Conservation (phyloP, 1,140 invertebrate genomes). For the Leptoteleia sp. region DNA sequence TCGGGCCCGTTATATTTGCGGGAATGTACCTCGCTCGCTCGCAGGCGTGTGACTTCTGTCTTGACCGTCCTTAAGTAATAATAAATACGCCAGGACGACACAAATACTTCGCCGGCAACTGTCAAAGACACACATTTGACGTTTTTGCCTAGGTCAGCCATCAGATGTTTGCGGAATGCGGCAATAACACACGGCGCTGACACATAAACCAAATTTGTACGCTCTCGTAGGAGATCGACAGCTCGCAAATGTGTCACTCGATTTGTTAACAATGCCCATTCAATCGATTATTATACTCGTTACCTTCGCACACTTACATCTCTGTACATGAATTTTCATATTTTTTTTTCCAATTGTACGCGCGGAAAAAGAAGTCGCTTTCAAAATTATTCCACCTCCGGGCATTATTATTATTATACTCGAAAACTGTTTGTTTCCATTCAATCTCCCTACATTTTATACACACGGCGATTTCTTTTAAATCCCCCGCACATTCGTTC, state of each 20-base stretch:
- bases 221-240: neutral
- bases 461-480: too few relatives aligned
- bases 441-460: too few relatives aligned
- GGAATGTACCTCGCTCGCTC: constrained; percentile 17
- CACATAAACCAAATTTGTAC: constrained; percentile 38
- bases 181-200: constrained; percentile 16
- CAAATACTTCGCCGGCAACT: constrained; percentile 20
- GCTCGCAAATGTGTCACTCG: neutral
- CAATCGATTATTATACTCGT: too few relatives aligned
- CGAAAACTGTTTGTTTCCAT: too few relatives aligned
- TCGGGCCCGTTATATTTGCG: constrained; percentile 28
- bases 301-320: too few relatives aligned
- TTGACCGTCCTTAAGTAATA: constrained; percentile 42
- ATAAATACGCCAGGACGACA: constrained; percentile 43
- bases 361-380: too few relatives aligned
- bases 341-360: too few relatives aligned
- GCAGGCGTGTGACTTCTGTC: constrained; percentile 37
- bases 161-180: constrained; percentile 28
- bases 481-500: too few relatives aligned
- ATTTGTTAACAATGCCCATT: constrained; percentile 12
- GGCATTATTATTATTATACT: too few relatives aligned
- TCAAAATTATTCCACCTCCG: too few relatives aligned
- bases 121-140: constrained; percentile 27
- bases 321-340: too few relatives aligned
- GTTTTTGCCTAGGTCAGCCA: constrained; percentile 37